Conservation (phyloP, 2,888 invertebrate species). For the Eupithecia tripunctaria region DNA sequence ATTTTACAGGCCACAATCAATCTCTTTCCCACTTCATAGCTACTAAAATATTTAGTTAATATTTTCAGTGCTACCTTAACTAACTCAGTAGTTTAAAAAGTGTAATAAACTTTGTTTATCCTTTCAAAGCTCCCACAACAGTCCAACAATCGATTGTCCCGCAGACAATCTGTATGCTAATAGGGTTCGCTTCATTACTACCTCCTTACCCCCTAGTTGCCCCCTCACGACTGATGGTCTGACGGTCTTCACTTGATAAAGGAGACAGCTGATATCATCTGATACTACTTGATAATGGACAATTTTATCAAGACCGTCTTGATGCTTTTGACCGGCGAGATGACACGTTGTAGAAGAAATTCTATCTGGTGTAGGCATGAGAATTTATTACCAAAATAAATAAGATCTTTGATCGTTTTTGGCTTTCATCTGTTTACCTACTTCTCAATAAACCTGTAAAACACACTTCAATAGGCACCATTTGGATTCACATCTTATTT, state of each 20-base stretch:
- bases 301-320: not conserved
- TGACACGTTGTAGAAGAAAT: not conserved
- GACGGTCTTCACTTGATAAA: slow-evolving; percentile 26
- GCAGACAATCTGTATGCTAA: slow-evolving; percentile 78
- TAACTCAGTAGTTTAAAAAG: slow-evolving; percentile 1
- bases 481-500: not conserved
- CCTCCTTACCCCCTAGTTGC: slow-evolving; percentile 23
- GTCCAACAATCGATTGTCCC: slow-evolving; percentile 58
- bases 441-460: not conserved
- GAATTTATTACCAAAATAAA: not conserved
- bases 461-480: not conserved
- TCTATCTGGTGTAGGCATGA: no score
- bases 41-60: not conserved
- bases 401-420: not conserved
- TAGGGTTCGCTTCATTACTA: slow-evolving; percentile 58
- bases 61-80: not conserved
- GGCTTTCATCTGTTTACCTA: not conserved
- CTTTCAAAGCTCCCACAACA: slow-evolving; percentile 39
- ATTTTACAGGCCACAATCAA: not conserved
- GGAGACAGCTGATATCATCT: slow-evolving; percentile 16
- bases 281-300: not conserved
- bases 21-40: not conserved
- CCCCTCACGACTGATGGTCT: slow-evolving; percentile 47
- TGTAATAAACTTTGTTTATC: not conserved
- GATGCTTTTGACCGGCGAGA: not conserved